Evolutionary conservation across 2,797 vertebrate genomes (phyloP).

Genomic region (Pelochelys cantorii): DNA sequence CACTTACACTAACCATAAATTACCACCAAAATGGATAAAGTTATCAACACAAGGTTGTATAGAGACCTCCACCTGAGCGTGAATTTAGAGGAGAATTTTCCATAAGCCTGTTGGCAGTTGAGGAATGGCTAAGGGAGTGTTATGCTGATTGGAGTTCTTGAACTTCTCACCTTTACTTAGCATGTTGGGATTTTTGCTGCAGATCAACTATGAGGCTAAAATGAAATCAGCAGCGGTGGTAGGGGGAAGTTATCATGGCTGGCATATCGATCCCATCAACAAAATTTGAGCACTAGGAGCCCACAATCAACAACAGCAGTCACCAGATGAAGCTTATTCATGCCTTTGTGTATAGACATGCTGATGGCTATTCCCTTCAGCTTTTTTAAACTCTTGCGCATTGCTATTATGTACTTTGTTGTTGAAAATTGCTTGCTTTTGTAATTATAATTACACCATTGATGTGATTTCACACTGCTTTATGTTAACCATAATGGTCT

Average conservation of each 20-base stretch:
- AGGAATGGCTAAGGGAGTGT: neutral
- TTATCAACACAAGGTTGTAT: neutral
- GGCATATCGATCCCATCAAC: neutral
- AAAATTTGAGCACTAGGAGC: neutral
- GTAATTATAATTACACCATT: conserved; percentile 33
- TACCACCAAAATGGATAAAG: neutral
- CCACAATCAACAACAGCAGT: neutral
- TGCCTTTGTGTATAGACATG: neutral
- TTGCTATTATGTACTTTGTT: neutral
- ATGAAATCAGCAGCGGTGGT: neutral
- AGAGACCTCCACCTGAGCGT: neutral
- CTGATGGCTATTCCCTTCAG: neutral
- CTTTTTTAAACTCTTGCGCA: neutral
- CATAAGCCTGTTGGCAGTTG: neutral
- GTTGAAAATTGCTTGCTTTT: conserved; percentile 27
- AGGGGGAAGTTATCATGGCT: neutral
- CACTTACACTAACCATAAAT: neutral
- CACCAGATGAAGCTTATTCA: neutral
- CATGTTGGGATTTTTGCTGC: neutral
- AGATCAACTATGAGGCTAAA: neutral
- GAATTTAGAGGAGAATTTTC: neutral
- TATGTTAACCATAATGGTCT: conserved; percentile 34
- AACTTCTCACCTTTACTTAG: neutral
- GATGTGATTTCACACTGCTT: conserved; percentile 2
- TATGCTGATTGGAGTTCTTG: neutral